Base-by-base conservation (phyloP, 2,888 invertebrate species). In the Melipona bicolor region DNA sequence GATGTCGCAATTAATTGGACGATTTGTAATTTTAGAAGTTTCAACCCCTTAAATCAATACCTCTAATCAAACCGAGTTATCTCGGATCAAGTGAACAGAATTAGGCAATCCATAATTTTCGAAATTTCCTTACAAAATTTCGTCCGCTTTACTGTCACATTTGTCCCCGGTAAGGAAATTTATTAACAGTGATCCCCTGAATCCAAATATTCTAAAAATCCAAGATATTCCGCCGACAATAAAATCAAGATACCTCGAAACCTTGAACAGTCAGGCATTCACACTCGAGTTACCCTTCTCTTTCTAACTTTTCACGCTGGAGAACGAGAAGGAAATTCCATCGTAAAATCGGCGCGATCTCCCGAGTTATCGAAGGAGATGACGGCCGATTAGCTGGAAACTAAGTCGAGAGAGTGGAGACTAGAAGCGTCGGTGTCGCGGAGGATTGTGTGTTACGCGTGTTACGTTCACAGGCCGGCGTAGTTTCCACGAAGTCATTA, bases 401-500 rank as follows among this genome's bases (percentile, higher is more conserved):
- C 17, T 61, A 36, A 52, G 27, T 19, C 56, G 75, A 43, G 54
- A 67, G 79, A 36, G 43, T 11, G 43, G 43, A 9, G 43, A 61
- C 83, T 71, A 76, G 77, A 74, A 76, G 69, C 78, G 73, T 70
- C 56, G 72, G 64, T 62, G 80, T 78, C 71, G 67, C 69, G 75
- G 77, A 43, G 43, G 11, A 80, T 76, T 59, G 74, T 69, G 76
- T 74, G 77, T 71, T 64, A 71, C 71, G 77, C 73, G 77, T 43
- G 43, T 43, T 43, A 65, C 76, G 77, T 72, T 73, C 76, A 82
- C 59, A 27, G 59, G 69, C 79, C 15, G 56, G 71, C 70, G 83
- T 74, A 84, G 84, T 86, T 89, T 89, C 88, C 84, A 83, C 88
- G 83, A 85, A 88, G 88, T 87, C 89, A 89, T 89, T 88, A 89